phyloP scores from a whole-genome alignment of 23 tunicate species.

The Botrylloides violaceus region DNA sequence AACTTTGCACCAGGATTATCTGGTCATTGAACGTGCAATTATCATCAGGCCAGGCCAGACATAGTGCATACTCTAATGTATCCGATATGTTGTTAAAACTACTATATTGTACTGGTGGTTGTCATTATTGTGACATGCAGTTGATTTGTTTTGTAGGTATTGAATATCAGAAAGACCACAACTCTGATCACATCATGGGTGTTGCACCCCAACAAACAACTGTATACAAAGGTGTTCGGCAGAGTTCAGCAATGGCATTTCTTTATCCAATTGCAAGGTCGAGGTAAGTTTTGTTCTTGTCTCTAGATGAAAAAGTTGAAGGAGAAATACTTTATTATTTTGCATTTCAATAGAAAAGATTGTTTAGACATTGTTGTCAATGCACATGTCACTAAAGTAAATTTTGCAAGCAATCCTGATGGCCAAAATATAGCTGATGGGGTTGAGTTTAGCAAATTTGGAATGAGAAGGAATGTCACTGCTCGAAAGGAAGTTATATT shows the following conservation, averaged over 20 bases:
- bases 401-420: conserved; percentile 13
- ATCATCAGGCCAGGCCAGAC: no score
- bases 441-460: conserved; percentile 26
- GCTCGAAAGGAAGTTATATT: conserved; percentile 36
- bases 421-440: conserved; percentile 16
- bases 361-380: conserved; percentile 30
- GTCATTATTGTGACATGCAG: no score
- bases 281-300: conserved; percentile 16
- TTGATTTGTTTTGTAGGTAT: no score
- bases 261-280: conserved; percentile 19
- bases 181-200: conserved; percentile 21
- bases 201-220: conserved; percentile 13
- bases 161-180: conserved; percentile 6
- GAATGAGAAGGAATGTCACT: conserved; percentile 4
- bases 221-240: conserved; percentile 18
- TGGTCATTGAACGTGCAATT: no score
- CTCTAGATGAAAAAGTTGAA: neutral
- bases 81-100: no score
- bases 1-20: no score
- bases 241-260: conserved; percentile 25
- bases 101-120: no score
- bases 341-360: conserved; percentile 9
- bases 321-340: neutral
- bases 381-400: conserved; percentile 27
- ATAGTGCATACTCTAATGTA: no score